Evolutionary conservation across 2,797 vertebrate species (phyloP).

Genomic region (Paguma larvata): DNA sequence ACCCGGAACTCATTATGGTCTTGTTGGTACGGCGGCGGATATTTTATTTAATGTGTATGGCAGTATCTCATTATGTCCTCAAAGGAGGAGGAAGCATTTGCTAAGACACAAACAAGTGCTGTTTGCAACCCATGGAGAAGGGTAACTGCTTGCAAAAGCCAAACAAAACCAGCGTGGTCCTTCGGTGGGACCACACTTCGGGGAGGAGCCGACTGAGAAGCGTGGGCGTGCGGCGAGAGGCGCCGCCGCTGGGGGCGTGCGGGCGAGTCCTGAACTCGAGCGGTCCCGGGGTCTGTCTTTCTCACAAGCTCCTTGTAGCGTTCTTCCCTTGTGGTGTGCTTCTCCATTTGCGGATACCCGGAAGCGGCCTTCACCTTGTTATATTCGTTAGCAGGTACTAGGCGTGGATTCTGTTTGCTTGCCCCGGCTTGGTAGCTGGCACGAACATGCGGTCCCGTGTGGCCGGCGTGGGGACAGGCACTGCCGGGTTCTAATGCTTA

Average conservation of each 20-base stretch:
- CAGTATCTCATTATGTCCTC: neutral
- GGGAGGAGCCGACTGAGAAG: neutral
- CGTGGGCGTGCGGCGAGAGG: accelerated
- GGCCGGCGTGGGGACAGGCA: accelerated
- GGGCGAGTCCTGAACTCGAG: accelerated
- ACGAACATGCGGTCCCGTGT: accelerated
- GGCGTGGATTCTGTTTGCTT: neutral
- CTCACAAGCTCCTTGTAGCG: accelerated
- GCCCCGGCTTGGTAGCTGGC: neutral
- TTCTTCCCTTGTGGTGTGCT: neutral
- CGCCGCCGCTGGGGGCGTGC: accelerated
- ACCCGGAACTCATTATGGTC: neutral
- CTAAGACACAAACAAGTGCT: neutral
- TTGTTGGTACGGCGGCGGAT: neutral
- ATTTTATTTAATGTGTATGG: neutral
- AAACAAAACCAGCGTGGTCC: neutral
- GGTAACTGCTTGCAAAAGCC: neutral
- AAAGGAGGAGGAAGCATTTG: neutral
- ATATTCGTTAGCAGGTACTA: neutral
- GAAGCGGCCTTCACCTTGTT: neutral
- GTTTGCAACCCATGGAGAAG: neutral
- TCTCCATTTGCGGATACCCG: neutral
- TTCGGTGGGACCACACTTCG: neutral
- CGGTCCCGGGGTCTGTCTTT: neutral
- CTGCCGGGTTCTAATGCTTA: neutral